A percentile compares a stretch with the other conserved stretches of the same genome.
Conservation (phyloP, 2,888 invertebrate genomes). For the Drosophila maculinotata region DNA sequence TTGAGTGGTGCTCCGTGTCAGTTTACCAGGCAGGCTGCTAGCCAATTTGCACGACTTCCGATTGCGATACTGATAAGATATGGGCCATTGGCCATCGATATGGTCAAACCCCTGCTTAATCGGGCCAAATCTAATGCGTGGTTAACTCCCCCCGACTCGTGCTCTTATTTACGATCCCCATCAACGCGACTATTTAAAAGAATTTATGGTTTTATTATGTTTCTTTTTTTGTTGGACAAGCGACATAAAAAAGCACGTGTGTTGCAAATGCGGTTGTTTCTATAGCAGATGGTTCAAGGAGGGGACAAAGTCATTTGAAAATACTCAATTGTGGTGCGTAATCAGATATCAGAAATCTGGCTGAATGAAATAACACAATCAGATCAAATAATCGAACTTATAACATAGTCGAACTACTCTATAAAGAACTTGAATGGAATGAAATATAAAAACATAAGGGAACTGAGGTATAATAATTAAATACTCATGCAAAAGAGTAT, state of each 20-base stretch:
- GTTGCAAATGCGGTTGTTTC: constrained; percentile 10
- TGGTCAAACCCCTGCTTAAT: constrained; percentile 34
- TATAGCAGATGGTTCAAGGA: background rate
- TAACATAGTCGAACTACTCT: background rate
- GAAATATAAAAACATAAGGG: background rate
- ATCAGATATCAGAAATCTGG: constrained; percentile 36
- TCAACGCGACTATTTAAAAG: constrained; percentile 12
- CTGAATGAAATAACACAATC: background rate
- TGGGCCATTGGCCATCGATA: constrained; percentile 41
- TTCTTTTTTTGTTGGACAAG: constrained; percentile 1
- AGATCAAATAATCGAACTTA: too few relatives aligned
- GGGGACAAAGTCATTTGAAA: constrained; percentile 17
- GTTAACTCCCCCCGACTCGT: constrained; percentile 47
- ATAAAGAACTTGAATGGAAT: background rate
- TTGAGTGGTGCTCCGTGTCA: background rate
- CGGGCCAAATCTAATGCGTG: constrained; percentile 43
- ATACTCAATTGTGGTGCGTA: constrained; percentile 29
- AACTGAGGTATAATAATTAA: background rate
- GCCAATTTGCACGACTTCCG: constrained; percentile 18
- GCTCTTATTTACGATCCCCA: constrained; percentile 62
- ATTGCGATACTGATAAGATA: constrained; percentile 64
- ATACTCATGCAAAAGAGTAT: background rate
- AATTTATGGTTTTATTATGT: constrained; percentile 68
- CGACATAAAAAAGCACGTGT: constrained; percentile 61
- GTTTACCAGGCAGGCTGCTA: background rate